Base-by-base conservation (phyloP, 2,797 vertebrate genomes). In the Trachops cirrhosus region DNA sequence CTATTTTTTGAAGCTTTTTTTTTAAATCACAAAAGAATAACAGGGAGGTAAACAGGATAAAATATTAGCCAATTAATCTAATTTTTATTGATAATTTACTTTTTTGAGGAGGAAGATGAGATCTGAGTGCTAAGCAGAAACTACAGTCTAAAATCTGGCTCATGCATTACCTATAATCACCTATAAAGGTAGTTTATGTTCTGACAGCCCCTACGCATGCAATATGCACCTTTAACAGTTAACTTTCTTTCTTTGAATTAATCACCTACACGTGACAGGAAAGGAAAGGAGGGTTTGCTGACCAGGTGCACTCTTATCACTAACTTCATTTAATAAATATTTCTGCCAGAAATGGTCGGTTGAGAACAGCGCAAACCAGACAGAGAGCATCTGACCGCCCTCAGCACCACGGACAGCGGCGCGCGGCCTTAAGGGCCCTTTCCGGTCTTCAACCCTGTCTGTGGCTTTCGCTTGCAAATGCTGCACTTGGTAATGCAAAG, bases 391-490 rank as follows among this genome's bases (percentile, higher is more conserved):
- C 34, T 32, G 21, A 29, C 67, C 10, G 19, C 57, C 10, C 29
- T 10, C 26, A 48, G 68, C 1, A 84, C 78, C 54, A 22, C 2
- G 18, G 32, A 70, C 26, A 70, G 41, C 3, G 24, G 78, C 54
- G 59, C 12, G 16, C 24, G 9, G 34, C 48, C 24, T 71, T 8
- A 29, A n/a, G 0, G 64, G 3, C 15, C 57, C 3, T 10, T 39
- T 52, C 26, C 26, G 22, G 16, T 50, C 22, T n/a, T 68, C 26
- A 34, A 68, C 26, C 34, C 29, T 22, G 11, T n/a, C 7, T 1
- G 3, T 7, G 64, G 46, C n/a, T 54, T 52, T 52, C 16, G 75
- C 26, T 48, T 0, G 18, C 0, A 29, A 24, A 12, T 77, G 44
- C 1, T 0, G 26, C 18, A 24, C 21, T 67, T 52, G 21, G 75